Evolutionary conservation across 35 echinoderm and acorn worm genomes (phyloP), one percentile per base, ranked within the genome.

Genomic region (Chiridota heheva): DNA sequence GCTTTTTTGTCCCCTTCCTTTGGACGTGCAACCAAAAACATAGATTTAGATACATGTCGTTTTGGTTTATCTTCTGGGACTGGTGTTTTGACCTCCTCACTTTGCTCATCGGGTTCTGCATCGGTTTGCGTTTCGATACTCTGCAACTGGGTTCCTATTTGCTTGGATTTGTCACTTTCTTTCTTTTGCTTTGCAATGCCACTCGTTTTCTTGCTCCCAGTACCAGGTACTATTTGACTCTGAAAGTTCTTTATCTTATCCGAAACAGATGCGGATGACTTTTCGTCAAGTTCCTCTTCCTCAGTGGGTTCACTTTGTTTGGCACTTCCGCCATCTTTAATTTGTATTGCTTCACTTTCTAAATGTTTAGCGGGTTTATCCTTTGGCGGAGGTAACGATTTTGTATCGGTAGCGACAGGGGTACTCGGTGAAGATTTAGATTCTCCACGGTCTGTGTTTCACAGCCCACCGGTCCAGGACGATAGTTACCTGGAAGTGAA

Each of bases 241-340:
- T 78, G 75, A 49, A 78, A 60, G 25, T 57, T 49, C 29, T 78
- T 17, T 36, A 78, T 78, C 36, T 78, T 78, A 42, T 78, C 75
- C 13, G 62, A 60, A 10, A 78, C 75, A 24, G 75, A 78, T 40
- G 75, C 75, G 7, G 75, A 78, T 8, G 75, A 78, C 27, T 78
- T 49, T 42, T 78, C 75, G 29, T 78, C 75, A 15, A 35, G 29
- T 58, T 78, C 75, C 3, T 78, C 75, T 62, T 78, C 48, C 24
- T 16, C 70, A n/a, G n/a, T n/a, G n/a, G n/a, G n/a, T n/a, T n/a
- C n/a, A n/a, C n/a, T n/a, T n/a, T n/a, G n/a, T n/a, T n/a, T n/a
- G n/a, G n/a, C n/a, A n/a, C n/a, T n/a, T n/a, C n/a, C n/a, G n/a
- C n/a, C n/a, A n/a, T n/a, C n/a, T n/a, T n/a, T n/a, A n/a, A n/a